phyloP scores from a whole-genome alignment of 2,888 invertebrate species.

The Cerastis leucographa region DNA sequence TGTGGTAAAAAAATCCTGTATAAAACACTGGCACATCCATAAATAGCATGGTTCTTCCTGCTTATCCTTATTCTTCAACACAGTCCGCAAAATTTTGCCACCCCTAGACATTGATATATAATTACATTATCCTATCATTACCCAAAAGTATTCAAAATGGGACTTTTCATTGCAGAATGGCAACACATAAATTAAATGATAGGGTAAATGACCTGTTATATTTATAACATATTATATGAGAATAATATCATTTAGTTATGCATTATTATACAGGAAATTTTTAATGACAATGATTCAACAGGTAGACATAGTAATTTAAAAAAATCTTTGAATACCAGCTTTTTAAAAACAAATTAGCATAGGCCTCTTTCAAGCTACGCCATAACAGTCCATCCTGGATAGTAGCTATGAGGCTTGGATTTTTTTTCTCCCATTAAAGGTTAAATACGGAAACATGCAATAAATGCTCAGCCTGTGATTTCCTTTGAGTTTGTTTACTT shows the following conservation, averaged over 20 bases:
- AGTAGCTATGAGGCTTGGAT: not conserved
- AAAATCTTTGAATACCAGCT: not conserved
- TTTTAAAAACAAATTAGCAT: not conserved
- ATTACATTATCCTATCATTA: not conserved
- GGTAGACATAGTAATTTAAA: not conserved
- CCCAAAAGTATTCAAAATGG: no score
- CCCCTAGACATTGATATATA: not conserved
- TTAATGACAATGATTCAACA: not conserved
- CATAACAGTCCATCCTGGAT: not conserved
- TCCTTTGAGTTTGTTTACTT: slow-evolving; percentile 3
- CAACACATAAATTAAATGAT: slow-evolving; percentile 11
- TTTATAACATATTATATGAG: slow-evolving; percentile 17
- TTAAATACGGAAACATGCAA: slow-evolving; percentile 38
- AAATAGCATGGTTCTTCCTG: not conserved
- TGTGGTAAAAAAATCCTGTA: no score
- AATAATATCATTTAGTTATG: slow-evolving; percentile 21
- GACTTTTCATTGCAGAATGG: no score
- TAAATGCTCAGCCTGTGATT: not conserved
- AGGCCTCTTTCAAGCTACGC: not conserved
- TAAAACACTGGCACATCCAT: no score
- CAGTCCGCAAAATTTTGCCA: not conserved
- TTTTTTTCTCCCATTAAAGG: not conserved
- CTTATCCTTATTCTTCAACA: not conserved
- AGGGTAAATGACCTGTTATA: slow-evolving; percentile 49
- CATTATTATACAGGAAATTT: slow-evolving; percentile 14